Conservation (phyloP, 2,113 vertebrate genomes). For the Chionis minor region DNA sequence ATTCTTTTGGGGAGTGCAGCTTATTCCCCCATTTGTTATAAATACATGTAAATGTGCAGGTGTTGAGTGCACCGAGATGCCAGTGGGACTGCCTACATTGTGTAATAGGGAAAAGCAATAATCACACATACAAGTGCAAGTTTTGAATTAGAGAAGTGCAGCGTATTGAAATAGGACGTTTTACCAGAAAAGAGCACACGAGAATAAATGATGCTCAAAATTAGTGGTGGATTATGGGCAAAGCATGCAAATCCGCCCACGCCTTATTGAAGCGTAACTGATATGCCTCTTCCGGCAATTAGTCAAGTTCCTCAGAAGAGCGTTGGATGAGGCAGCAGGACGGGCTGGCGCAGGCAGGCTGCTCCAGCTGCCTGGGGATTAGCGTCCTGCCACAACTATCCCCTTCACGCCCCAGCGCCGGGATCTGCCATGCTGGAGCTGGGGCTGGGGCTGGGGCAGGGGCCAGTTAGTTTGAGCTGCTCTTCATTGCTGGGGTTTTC, state of each 20-base stretch:
- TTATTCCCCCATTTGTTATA: not conserved
- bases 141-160: not conserved
- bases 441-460: not conserved
- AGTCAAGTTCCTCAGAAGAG: not conserved
- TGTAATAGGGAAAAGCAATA: not conserved
- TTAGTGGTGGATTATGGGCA: not conserved
- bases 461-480: not conserved
- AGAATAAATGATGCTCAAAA: not conserved
- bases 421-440: not conserved
- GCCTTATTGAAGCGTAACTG: not conserved
- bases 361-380: conserved; percentile 35
- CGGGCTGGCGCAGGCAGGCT: not conserved
- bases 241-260: not conserved
- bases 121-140: not conserved
- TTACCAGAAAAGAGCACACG: not conserved
- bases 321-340: not conserved
- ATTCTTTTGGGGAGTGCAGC: not conserved
- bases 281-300: conserved; percentile 10
- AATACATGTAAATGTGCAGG: not conserved
- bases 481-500: not conserved
- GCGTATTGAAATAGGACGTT: not conserved
- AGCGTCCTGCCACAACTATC: not conserved
- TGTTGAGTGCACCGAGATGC: not conserved
- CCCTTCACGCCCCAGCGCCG: accelerated
- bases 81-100: accelerated